phyloP scores from a whole-genome alignment of 2,797 vertebrate species.

The Anomalospiza imberbis region DNA sequence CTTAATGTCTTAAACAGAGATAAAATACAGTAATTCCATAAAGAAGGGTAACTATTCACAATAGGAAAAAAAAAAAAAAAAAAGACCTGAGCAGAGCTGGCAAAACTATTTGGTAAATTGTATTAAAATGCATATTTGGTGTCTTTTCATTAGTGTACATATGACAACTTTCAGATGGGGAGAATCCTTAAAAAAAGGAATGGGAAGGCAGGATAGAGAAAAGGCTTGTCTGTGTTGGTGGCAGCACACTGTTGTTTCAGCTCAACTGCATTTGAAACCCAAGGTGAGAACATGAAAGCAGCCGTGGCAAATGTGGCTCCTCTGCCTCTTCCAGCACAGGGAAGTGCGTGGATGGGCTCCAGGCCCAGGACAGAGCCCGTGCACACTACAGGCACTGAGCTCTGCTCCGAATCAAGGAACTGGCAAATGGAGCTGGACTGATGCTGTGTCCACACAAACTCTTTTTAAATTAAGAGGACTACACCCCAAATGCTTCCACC shows the following conservation, averaged over 20 bases:
- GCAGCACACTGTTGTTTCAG: background rate
- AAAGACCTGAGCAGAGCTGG: background rate
- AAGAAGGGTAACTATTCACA: background rate
- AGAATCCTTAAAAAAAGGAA: background rate
- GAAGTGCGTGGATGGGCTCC: background rate
- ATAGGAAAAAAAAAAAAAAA: background rate
- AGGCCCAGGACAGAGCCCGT: accelerated
- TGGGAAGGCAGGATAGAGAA: background rate
- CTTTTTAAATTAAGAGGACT: background rate
- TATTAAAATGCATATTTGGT: background rate
- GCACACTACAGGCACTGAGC: accelerated
- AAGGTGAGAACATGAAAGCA: accelerated
- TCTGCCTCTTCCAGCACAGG: background rate
- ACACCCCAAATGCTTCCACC: background rate
- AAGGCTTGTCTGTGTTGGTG: background rate
- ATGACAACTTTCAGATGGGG: background rate
- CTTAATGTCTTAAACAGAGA: background rate
- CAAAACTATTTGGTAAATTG: background rate
- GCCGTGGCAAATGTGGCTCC: background rate
- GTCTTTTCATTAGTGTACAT: background rate
- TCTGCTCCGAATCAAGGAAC: background rate
- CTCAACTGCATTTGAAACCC: background rate
- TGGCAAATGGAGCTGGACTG: accelerated
- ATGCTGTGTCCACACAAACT: background rate
- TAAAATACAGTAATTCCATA: background rate